These are phyloP conservation scores for Stenichneumon culpator DNA, from an alignment of 2,888 invertebrate genomes.

Conservation along the genomic window DNA sequence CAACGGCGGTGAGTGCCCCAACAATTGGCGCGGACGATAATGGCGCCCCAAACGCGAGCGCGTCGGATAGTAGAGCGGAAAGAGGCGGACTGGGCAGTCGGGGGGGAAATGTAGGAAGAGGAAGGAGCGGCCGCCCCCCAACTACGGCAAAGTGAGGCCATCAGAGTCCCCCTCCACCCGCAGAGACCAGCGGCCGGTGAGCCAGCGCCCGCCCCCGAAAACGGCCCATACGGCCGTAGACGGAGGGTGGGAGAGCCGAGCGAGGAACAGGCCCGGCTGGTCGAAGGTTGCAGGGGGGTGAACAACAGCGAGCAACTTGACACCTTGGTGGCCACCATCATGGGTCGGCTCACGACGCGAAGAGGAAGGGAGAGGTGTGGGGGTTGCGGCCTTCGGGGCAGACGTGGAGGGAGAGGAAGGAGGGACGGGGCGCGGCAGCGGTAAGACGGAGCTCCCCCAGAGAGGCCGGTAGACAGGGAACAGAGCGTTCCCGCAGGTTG, in stretches of 20 bases:
- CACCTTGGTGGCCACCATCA: not conserved
- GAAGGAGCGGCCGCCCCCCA: not conserved
- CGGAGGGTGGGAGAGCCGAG: not conserved
- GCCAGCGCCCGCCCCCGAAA: not conserved
- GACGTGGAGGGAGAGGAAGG: not conserved
- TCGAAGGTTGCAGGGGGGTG: not conserved
- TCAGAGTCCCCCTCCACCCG: not conserved
- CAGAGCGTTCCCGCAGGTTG: not conserved
- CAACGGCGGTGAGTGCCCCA: not conserved
- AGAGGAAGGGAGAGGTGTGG: not conserved
- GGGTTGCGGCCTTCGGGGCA: not conserved
- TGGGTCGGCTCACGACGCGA: not conserved
- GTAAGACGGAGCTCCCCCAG: not conserved
- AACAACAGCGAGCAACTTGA: not conserved
- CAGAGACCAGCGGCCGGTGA: not conserved
- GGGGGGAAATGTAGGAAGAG: not conserved
- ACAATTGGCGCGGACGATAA: not conserved
- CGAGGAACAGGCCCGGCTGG: not conserved
- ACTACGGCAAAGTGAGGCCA: not conserved
- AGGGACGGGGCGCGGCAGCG: not conserved
- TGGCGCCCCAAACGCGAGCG: not conserved
- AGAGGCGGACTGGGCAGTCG: not conserved
- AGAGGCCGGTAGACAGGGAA: not conserved
- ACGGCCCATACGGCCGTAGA: not conserved
- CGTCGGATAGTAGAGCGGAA: not conserved